A percentile compares a stretch with the other conserved stretches of the same genome.
phyloP scores from a whole-genome alignment of 2,113 vertebrate genomes.

The Bubo scandiacus region DNA sequence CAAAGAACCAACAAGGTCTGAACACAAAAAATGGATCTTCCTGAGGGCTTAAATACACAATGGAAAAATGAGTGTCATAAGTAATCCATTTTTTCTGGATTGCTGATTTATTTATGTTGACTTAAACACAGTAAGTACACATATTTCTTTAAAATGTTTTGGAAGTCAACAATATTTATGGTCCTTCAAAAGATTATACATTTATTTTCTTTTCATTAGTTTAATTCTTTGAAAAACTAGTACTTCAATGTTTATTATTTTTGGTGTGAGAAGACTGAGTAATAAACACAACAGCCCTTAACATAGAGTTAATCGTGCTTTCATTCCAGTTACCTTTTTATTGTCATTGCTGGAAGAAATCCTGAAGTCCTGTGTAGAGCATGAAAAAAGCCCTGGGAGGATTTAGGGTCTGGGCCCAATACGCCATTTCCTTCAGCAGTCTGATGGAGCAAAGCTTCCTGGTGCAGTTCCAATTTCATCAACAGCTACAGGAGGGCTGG shows the following conservation, averaged over 20 bases:
- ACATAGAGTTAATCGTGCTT: not conserved
- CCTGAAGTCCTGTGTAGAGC: not conserved
- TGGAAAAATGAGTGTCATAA: constrained; percentile 39
- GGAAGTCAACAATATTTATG: not conserved
- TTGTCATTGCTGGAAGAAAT: not conserved
- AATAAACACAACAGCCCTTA: not conserved
- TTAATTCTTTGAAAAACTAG: not conserved
- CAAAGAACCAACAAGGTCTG: constrained; percentile 12
- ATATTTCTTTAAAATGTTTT: constrained; percentile 55
- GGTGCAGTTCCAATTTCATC: not conserved
- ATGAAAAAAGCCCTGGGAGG: not conserved
- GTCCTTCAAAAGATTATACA: not conserved
- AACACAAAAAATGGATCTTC: constrained; percentile 34
- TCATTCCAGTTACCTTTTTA: not conserved
- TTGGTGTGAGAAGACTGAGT: not conserved
- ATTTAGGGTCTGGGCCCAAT: not conserved
- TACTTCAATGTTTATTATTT: not conserved
- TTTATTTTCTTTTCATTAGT: constrained; percentile 1
- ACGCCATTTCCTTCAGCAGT: not conserved
- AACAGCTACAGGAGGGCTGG: not conserved
- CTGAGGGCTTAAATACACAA: constrained; percentile 49
- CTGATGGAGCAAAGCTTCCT: not conserved
- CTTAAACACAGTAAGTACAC: constrained; percentile 16
- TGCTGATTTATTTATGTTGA: constrained; percentile 38
- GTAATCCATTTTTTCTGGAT: constrained; percentile 39